phyloP scores from a whole-genome alignment of 2,797 vertebrate species.

The Meriones psammophilus region DNA sequence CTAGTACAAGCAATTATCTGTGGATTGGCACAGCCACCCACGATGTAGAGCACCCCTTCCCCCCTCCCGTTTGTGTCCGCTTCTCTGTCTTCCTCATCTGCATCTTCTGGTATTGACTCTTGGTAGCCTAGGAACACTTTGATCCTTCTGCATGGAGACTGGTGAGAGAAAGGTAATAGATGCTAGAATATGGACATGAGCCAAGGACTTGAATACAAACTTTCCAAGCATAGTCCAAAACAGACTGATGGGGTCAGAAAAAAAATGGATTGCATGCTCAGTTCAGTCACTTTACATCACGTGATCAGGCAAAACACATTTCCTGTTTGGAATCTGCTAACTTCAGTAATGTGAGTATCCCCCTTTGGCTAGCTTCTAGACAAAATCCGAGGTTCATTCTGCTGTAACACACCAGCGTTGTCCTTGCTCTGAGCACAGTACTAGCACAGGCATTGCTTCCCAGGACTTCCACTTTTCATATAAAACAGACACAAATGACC shows the following conservation, averaged over 20 bases:
- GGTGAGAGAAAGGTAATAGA: not conserved
- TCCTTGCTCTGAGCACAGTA: not conserved
- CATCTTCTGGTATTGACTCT: not conserved
- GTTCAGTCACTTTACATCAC: not conserved
- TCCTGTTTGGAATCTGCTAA: not conserved
- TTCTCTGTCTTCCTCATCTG: not conserved
- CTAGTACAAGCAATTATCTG: not conserved
- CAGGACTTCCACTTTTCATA: not conserved
- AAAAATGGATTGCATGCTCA: not conserved
- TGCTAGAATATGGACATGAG: not conserved
- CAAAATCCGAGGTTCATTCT: not conserved
- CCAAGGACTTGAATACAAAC: not conserved
- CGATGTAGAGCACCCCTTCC: not conserved
- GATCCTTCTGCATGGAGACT: not conserved
- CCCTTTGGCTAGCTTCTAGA: not conserved
- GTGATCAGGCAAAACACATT: not conserved
- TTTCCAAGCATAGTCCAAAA: not conserved
- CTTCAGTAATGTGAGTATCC: not conserved
- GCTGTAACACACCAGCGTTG: not conserved
- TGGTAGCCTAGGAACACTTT: slow-evolving; percentile 15
- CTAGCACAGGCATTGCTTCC: not conserved
- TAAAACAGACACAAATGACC: not conserved
- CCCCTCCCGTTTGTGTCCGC: not conserved
- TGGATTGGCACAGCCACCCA: not conserved
- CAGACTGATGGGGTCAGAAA: not conserved